A percentile compares a stretch with the other conserved stretches of the same genome.
phyloP scores from a whole-genome alignment of 2,797 vertebrate species.

The Sphaeramia orbicularis region DNA sequence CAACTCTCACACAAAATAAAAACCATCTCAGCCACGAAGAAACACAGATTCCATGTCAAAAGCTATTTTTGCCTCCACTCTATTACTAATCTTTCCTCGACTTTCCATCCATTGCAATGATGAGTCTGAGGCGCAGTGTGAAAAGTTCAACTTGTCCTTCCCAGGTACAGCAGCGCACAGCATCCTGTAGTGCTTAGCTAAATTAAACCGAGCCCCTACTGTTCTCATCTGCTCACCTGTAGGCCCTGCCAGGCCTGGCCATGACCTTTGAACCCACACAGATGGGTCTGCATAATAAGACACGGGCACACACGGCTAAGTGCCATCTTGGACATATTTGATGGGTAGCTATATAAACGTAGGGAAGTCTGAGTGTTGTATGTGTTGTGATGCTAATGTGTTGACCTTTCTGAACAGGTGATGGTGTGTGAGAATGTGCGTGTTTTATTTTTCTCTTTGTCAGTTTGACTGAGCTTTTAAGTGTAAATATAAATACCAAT shows the following conservation, averaged over 20 bases:
- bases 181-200: slow-evolving; percentile 84
- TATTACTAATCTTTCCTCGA: slow-evolving; percentile 59
- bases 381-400: slow-evolving; percentile 60
- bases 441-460: slow-evolving; percentile 54
- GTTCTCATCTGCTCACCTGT: slow-evolving; percentile 86
- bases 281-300: slow-evolving; percentile 87
- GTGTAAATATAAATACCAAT: slow-evolving; percentile 63
- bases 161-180: slow-evolving; percentile 59
- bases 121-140: slow-evolving; percentile 73
- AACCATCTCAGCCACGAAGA: slow-evolving; percentile 30
- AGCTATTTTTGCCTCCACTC: slow-evolving; percentile 25
- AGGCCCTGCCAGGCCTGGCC: slow-evolving; percentile 80
- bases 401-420: slow-evolving; percentile 70
- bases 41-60: slow-evolving; percentile 46
- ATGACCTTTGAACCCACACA: slow-evolving; percentile 86
- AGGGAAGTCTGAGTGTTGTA: slow-evolving; percentile 55
- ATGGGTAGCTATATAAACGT: slow-evolving; percentile 58
- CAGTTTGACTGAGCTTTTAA: slow-evolving; percentile 68
- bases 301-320: slow-evolving; percentile 73
- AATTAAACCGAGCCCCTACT: slow-evolving; percentile 91
- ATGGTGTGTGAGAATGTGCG: slow-evolving; percentile 54
- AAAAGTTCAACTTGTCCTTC: slow-evolving; percentile 83
- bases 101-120: slow-evolving; percentile 57
- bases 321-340: slow-evolving; percentile 75
- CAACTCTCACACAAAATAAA: slow-evolving; percentile 40